These are phyloP conservation scores for Cygnus olor DNA, from an alignment of 2,797 vertebrate species.

Conservation along the genomic window DNA sequence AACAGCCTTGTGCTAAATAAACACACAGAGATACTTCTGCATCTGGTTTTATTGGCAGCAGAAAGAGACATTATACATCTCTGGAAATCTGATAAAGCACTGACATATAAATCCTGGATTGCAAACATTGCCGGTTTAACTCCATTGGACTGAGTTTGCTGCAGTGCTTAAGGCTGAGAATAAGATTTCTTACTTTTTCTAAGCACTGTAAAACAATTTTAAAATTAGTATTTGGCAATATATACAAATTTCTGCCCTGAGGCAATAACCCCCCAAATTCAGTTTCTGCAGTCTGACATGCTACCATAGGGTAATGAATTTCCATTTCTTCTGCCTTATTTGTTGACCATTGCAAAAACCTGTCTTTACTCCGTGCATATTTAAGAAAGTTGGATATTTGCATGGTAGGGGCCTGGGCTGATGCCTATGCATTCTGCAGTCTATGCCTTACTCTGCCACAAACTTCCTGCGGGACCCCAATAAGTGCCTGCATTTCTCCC, in stretches of 20 bases:
- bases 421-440: neutral
- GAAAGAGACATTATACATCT: conserved; percentile 59
- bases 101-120: conserved; percentile 44
- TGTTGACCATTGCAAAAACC: neutral
- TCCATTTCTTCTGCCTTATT: neutral
- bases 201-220: neutral
- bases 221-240: conserved; percentile 24
- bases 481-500: neutral
- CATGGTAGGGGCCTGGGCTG: neutral
- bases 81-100: conserved; percentile 70
- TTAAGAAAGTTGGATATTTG: neutral
- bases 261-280: neutral
- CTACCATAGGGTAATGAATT: neutral
- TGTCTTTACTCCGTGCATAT: neutral
- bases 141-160: neutral
- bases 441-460: neutral
- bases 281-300: neutral
- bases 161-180: neutral
- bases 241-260: neutral
- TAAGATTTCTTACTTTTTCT: neutral
- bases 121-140: neutral
- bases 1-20: conserved; percentile 56
- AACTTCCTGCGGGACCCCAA: neutral
- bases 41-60: conserved; percentile 68
- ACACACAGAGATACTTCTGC: conserved; percentile 54